Evolutionary conservation across 2,888 invertebrate species (phyloP), one percentile per base, ranked within the genome.

Genomic region (Drosophila melanocephala): DNA sequence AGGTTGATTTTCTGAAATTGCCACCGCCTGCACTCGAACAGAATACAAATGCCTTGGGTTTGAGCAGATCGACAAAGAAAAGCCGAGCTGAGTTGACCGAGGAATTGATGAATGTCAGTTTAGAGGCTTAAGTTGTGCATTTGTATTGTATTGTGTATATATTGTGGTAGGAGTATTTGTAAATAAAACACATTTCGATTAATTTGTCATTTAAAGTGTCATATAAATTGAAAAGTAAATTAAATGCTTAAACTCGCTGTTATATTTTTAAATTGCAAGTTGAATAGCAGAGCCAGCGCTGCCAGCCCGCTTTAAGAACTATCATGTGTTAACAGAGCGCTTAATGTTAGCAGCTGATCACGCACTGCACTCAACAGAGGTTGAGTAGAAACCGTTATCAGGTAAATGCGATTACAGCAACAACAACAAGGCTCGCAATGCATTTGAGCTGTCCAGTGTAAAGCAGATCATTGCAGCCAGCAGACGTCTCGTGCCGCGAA

Each of bases 91-190:
- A 94, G 91, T 94, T 95, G 14, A 95, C 95, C 9, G 95, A 94
- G 61, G 95, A 95, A 76, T 85, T 95, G 37, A 95, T 95, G 69
- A 94, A 95, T 79, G 95, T 95, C 3, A 94, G 94, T 84, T 89
- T 95, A 57, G 85, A 87, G 68, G 61, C 72, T 62, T 89, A 89
- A 80, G 19, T 70, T 71, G 64, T 69, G 32, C 12, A 62, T 37
- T 28, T 19, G 28, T 33, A n/a, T 26, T 51, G 6, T 39, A 26
- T 47, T 47, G 28, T 50, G 39, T 32, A 30, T 58, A 51, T n/a
- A 12, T 33, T 32, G 33, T 33, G 16, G 42, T 26, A 44, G 58
- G 42, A 62, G 33, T 68, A 52, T 37, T 64, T 58, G 64, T 64
- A 73, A 53, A 58, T 63, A 39, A 58, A 72, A 33, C n/a, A 3